A percentile compares a stretch with the other conserved stretches of the same genome.
These are phyloP conservation scores for Gavia stellata DNA, from an alignment of 2,113 vertebrate genomes.

Conservation along the genomic window DNA sequence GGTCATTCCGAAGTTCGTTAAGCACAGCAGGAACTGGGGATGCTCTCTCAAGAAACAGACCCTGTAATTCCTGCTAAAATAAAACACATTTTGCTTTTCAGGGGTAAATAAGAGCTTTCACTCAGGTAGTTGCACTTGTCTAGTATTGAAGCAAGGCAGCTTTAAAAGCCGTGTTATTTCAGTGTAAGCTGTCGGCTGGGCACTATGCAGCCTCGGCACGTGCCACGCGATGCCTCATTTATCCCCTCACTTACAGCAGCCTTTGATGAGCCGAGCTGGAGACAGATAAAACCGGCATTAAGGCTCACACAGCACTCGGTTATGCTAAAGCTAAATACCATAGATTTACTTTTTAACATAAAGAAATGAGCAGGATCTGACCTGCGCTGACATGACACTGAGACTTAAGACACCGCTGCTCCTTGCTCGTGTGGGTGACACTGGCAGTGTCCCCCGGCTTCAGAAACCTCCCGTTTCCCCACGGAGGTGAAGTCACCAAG, in stretches of 20 bases:
- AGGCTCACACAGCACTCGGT: background rate
- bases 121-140: background rate
- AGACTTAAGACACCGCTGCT: background rate
- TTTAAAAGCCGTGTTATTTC: background rate
- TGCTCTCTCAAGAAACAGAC: background rate
- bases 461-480: background rate
- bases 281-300: background rate
- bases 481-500: background rate
- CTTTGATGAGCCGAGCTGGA: background rate
- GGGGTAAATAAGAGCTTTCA: background rate
- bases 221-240: background rate
- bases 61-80: background rate
- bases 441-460: rapidly evolving
- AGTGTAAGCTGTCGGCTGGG: background rate
- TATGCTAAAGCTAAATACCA: background rate
- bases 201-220: background rate
- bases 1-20: background rate
- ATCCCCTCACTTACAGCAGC: background rate
- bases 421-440: background rate
- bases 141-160: background rate
- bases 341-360: background rate
- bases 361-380: background rate
- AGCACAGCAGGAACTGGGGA: background rate
- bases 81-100: background rate
- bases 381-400: background rate